A percentile compares a stretch with the other conserved stretches of the same genome.
Conservation (phyloP, 2,797 vertebrate species). For the Masticophis lateralis region DNA sequence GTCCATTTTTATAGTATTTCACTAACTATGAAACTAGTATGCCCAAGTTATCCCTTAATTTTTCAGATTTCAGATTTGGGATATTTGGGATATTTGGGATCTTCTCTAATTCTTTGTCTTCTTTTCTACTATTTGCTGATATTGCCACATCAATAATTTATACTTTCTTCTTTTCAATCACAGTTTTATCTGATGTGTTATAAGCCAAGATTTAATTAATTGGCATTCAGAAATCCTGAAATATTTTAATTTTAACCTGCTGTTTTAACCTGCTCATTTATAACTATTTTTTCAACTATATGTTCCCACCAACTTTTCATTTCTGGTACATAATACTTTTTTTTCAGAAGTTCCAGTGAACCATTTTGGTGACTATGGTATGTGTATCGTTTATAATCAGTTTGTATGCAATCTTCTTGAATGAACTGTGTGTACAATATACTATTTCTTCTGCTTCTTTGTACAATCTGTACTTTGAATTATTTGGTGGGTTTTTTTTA, state of each 20-base stretch:
- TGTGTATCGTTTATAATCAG: no score
- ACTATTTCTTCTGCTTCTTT: no score
- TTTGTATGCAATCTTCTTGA: no score
- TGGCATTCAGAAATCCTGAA: background rate
- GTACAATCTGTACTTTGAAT: no score
- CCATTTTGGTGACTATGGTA: no score
- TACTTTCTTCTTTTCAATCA: background rate
- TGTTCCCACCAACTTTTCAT: background rate
- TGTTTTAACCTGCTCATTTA: background rate
- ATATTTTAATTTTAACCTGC: background rate
- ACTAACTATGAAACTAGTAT: no score
- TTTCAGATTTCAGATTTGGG: no score
- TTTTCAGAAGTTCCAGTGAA: no score
- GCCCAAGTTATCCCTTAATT: no score
- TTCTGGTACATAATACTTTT: background rate
- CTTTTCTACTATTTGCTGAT: background rate
- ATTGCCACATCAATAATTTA: background rate
- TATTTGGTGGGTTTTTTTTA: no score
- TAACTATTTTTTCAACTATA: background rate
- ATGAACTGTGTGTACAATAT: no score
- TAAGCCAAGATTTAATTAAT: background rate
- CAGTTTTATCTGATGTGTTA: background rate
- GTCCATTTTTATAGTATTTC: no score
- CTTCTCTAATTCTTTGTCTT: background rate
- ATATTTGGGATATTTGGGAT: background rate